A percentile compares a stretch with the other conserved stretches of the same genome.
Evolutionary conservation across 2,797 vertebrate genomes (phyloP).

Genomic region (Gadopsis bispinosus): DNA sequence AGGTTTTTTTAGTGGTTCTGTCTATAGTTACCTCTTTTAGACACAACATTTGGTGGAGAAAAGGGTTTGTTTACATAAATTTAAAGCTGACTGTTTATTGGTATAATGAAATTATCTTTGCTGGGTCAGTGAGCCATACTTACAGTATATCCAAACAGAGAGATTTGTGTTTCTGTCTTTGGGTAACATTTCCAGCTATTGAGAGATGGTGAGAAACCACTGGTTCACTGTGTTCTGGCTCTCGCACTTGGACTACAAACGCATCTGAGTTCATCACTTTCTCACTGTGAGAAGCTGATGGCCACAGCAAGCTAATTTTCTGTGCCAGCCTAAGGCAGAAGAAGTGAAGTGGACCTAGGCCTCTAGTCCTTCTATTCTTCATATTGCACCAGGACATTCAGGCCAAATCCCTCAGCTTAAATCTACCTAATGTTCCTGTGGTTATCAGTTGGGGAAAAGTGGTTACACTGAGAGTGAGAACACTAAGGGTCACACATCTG

Average conservation of each 20-base stretch:
- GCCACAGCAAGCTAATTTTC: slow-evolving; percentile 18
- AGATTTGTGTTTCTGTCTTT: slow-evolving; percentile 27
- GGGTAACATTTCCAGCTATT: slow-evolving; percentile 37
- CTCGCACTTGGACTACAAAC: slow-evolving; percentile 60
- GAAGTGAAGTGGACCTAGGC: not conserved
- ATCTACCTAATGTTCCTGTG: not conserved
- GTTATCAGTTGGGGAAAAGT: slow-evolving; percentile 8
- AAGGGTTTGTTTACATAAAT: not conserved
- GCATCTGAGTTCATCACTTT: slow-evolving; percentile 52
- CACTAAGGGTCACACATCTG: slow-evolving; percentile 56
- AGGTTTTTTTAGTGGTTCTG: not conserved
- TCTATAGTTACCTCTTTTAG: slow-evolving; percentile 13
- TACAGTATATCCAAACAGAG: slow-evolving; percentile 42
- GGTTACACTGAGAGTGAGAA: slow-evolving; percentile 25
- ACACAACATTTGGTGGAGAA: slow-evolving; percentile 21
- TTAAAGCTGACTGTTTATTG: slow-evolving; percentile 32
- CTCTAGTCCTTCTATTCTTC: not conserved
- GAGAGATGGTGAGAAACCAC: slow-evolving; percentile 60
- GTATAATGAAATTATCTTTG: slow-evolving; percentile 26
- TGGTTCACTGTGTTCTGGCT: slow-evolving; percentile 53
- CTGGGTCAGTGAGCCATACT: slow-evolving; percentile 22
- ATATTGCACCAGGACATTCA: not conserved
- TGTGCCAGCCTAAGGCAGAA: slow-evolving; percentile 26
- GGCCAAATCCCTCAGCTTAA: not conserved
- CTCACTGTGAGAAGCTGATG: slow-evolving; percentile 39